Conservation (phyloP, 2,797 vertebrate species). For the Peromyscus aztecus region DNA sequence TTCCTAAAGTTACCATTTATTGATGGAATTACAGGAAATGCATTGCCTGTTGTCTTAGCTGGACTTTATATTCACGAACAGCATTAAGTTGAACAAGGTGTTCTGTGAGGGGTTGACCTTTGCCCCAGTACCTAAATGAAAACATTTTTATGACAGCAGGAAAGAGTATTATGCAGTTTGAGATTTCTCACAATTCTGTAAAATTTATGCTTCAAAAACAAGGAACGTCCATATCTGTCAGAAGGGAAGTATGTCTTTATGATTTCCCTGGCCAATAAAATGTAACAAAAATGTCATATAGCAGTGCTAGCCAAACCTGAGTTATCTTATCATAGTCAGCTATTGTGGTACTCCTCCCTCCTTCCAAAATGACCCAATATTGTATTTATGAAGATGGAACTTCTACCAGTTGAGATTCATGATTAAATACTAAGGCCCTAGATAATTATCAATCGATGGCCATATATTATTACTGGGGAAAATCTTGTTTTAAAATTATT, state of each 20-base stretch:
- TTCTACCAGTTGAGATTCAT: neutral
- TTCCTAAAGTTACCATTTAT: neutral
- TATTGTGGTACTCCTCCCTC: neutral
- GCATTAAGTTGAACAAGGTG: neutral
- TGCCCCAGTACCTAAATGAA: neutral
- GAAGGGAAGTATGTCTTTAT: neutral
- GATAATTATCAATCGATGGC: neutral
- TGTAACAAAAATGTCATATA: neutral
- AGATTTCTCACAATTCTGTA: neutral
- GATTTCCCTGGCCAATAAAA: neutral
- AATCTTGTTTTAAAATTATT: neutral
- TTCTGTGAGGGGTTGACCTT: neutral
- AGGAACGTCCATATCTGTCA: neutral
- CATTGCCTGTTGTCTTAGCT: neutral
- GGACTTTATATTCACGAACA: neutral
- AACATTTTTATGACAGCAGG: neutral
- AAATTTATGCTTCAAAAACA: neutral
- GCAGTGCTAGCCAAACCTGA: neutral
- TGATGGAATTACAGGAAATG: neutral
- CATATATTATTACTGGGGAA: neutral
- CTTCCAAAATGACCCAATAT: neutral
- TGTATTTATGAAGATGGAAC: neutral
- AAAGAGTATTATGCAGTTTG: neutral
- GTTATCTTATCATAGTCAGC: neutral
- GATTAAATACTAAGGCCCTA: neutral